phyloP scores from a whole-genome alignment of 2,797 vertebrate genomes.

The Passerculus sandwichensis region DNA sequence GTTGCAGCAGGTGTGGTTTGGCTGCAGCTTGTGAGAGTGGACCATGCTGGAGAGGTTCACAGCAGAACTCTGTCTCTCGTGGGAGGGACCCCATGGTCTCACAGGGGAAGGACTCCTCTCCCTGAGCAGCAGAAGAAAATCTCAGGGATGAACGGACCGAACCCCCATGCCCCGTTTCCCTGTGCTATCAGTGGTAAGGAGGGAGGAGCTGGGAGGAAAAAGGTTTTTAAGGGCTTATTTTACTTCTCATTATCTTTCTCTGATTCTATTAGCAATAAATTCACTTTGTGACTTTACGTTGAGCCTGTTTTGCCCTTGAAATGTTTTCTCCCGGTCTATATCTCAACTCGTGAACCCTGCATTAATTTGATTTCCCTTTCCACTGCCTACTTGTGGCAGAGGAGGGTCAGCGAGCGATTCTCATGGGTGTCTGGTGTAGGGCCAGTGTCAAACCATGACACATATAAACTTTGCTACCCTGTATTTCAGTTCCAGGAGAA shows the following conservation, averaged over 20 bases:
- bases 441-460: neutral
- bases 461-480: neutral
- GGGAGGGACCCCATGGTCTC: accelerated
- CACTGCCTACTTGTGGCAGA: neutral
- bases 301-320: neutral
- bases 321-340: neutral
- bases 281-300: neutral
- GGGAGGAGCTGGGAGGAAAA: neutral
- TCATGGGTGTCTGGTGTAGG: neutral
- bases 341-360: neutral
- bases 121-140: accelerated
- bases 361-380: neutral
- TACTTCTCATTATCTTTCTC: neutral
- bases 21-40: neutral
- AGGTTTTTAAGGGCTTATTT: neutral
- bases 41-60: neutral
- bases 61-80: accelerated
- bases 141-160: neutral
- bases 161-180: neutral
- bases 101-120: neutral
- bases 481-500: neutral
- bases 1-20: accelerated
- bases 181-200: neutral
- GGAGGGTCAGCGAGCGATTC: accelerated
- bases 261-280: neutral